A percentile compares a stretch with the other conserved stretches of the same genome.
Evolutionary conservation across 2,113 vertebrate species (phyloP).

Genomic region (Gambusia affinis): DNA sequence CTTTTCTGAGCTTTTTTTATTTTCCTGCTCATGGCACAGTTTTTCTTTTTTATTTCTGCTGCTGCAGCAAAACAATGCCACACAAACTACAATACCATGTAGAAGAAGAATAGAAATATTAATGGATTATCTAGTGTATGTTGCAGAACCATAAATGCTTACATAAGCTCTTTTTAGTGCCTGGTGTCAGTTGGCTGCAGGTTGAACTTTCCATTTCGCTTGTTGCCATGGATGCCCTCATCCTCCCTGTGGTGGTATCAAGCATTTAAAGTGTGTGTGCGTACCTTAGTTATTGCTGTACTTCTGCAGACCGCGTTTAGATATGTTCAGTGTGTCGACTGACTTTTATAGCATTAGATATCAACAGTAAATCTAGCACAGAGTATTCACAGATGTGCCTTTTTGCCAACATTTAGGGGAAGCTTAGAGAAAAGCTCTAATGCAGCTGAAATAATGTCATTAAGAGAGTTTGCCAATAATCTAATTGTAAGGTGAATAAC

Average conservation of each 20-base stretch:
- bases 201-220: conserved; percentile 48
- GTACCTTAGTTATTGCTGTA: conserved; percentile 1
- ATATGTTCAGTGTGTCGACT: conserved; percentile 21
- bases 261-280: conserved; percentile 32
- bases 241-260: conserved; percentile 42
- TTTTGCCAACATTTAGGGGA: background rate
- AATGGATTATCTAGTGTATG: background rate
- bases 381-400: background rate
- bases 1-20: conserved; percentile 62
- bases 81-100: background rate
- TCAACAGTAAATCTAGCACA: conserved; percentile 1
- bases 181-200: conserved; percentile 37
- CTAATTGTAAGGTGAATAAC: too few relatives aligned
- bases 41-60: conserved; percentile 36
- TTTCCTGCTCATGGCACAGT: conserved; percentile 39
- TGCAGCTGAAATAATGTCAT: background rate
- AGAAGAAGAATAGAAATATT: conserved; percentile 20
- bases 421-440: conserved; percentile 1
- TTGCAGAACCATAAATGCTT: conserved; percentile 29
- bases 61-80: conserved; percentile 37
- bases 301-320: conserved; percentile 23
- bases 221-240: conserved; percentile 55
- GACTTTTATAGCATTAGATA: conserved; percentile 2
- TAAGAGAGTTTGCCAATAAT: too few relatives aligned
- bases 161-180: conserved; percentile 31